phyloP scores from a whole-genome alignment of 2,888 invertebrate genomes.

The Aplocera efformata region DNA sequence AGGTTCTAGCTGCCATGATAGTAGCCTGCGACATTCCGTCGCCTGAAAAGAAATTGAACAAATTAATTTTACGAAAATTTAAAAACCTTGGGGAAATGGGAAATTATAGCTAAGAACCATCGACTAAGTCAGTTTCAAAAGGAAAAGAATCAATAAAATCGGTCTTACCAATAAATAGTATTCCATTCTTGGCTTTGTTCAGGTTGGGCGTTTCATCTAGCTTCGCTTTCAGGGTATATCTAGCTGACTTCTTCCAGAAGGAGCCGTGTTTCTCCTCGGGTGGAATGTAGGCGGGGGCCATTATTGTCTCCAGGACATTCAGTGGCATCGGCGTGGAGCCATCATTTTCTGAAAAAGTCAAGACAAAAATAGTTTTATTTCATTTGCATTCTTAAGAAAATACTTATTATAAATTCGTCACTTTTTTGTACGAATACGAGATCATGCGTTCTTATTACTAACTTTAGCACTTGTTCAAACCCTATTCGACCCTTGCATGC shows the following conservation, averaged over 20 bases:
- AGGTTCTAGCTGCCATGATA: slow-evolving; percentile 85
- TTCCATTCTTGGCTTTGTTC: slow-evolving; percentile 84
- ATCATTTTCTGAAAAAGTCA: slow-evolving; percentile 50
- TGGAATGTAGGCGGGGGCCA: slow-evolving; percentile 61
- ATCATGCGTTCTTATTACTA: no score
- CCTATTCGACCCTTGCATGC: no score
- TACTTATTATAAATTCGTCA: no score
- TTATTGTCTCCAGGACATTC: slow-evolving; percentile 58
- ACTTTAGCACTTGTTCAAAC: no score
- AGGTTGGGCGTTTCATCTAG: slow-evolving; percentile 44
- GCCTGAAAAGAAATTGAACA: slow-evolving; percentile 82
- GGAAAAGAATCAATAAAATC: no score
- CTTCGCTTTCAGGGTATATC: slow-evolving; percentile 50
- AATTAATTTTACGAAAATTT: no score
- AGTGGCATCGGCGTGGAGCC: slow-evolving; percentile 48
- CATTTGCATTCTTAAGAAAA: no score
- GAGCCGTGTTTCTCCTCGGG: slow-evolving; percentile 63
- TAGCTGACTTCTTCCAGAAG: slow-evolving; percentile 60
- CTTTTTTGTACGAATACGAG: no score
- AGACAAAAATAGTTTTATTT: no score
- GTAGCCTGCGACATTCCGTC: slow-evolving; percentile 91
- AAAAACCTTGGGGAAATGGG: no score
- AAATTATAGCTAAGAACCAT: no score
- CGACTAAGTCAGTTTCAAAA: no score
- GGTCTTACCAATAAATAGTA: slow-evolving; percentile 37